phyloP scores from a whole-genome alignment of 1,140 invertebrate species.

The Littorina saxatilis region DNA sequence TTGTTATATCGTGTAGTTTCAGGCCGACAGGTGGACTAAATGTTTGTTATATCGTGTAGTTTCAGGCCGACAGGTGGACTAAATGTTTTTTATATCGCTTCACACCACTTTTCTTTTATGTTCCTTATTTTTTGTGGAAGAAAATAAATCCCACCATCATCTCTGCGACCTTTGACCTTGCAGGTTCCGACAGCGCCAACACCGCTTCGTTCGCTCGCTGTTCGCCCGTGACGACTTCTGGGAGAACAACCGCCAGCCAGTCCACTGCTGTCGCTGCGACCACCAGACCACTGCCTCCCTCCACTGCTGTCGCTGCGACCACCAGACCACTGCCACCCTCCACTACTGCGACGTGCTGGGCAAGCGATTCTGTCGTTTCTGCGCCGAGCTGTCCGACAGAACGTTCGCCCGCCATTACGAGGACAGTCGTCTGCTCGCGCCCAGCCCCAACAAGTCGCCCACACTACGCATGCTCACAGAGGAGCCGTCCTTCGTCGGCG shows the following conservation, averaged over 20 bases:
- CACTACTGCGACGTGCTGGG: slow-evolving; percentile 28
- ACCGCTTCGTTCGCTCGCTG: background rate
- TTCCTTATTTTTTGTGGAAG: too few relatives aligned
- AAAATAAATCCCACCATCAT: too few relatives aligned
- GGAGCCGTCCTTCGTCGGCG: slow-evolving; percentile 12
- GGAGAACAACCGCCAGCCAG: slow-evolving; percentile 13
- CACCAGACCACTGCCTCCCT: slow-evolving; percentile 18
- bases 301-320: slow-evolving; percentile 4
- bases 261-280: slow-evolving; percentile 3
- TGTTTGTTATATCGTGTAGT: too few relatives aligned
- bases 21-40: too few relatives aligned
- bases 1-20: too few relatives aligned
- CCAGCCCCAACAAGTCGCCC: slow-evolving; percentile 12
- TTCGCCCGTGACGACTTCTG: background rate
- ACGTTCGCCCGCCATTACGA: background rate
- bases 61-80: too few relatives aligned
- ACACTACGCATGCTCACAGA: background rate
- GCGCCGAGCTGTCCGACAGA: slow-evolving; percentile 4
- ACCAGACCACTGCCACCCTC: slow-evolving; percentile 18
- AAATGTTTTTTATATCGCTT: too few relatives aligned
- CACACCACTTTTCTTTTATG: too few relatives aligned
- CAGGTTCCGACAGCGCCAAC: background rate
- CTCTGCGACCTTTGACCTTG: background rate
- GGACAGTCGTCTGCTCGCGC: background rate
- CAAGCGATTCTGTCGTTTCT: slow-evolving; percentile 24